These are phyloP conservation scores for Brachyistius frenatus DNA, from an alignment of 2,113 vertebrate species.

Conservation along the genomic window DNA sequence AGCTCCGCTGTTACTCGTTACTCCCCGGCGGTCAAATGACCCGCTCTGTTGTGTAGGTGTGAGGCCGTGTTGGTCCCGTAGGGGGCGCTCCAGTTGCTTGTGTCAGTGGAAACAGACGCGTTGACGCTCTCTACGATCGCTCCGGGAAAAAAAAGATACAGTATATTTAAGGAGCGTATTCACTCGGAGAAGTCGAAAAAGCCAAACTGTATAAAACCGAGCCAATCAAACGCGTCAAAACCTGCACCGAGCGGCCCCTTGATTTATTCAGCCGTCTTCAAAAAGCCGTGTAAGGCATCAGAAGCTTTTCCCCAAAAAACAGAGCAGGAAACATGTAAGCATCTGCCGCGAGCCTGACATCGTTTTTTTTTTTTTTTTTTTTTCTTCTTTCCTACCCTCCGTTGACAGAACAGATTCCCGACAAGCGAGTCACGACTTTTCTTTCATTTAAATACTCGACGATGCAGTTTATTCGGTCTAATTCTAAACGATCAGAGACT, in stretches of 20 bases:
- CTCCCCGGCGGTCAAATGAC: too few relatives aligned
- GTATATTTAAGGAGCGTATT: too few relatives aligned
- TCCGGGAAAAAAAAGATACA: too few relatives aligned
- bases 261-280: slow-evolving; percentile 43
- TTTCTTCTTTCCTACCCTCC: not conserved
- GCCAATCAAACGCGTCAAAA: slow-evolving; percentile 16
- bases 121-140: too few relatives aligned
- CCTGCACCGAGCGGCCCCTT: slow-evolving; percentile 22
- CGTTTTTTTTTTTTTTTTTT: not conserved
- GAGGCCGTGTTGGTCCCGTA: too few relatives aligned
- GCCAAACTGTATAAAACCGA: not conserved
- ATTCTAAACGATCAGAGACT: slow-evolving; percentile 19
- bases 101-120: too few relatives aligned
- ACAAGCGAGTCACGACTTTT: slow-evolving; percentile 6
- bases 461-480: slow-evolving; percentile 17
- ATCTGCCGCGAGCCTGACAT: slow-evolving; percentile 1
- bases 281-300: not conserved
- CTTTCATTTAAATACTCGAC: slow-evolving; percentile 15
- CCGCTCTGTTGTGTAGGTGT: too few relatives aligned
- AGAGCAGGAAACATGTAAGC: slow-evolving; percentile 1
- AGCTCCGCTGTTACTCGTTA: too few relatives aligned
- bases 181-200: not conserved
- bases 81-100: too few relatives aligned
- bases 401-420: not conserved
- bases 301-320: slow-evolving; percentile 25